Evolutionary conservation across 2,888 invertebrate genomes (phyloP).

Genomic region (Heliconius ethilla): DNA sequence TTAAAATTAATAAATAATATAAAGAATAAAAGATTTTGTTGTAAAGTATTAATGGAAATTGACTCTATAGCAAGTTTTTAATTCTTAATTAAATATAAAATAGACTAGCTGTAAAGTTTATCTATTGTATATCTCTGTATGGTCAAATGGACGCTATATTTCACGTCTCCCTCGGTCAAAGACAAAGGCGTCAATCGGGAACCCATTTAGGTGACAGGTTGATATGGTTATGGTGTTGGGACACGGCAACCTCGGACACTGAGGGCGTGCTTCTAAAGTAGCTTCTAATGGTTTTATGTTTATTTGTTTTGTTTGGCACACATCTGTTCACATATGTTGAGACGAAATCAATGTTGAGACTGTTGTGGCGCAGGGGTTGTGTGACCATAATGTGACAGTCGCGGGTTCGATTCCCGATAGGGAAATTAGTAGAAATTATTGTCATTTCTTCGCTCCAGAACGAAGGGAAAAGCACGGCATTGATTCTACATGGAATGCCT

Average conservation of each 20-base stretch:
- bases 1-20: too few species aligned
- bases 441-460: too few species aligned
- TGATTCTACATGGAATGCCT: too few species aligned
- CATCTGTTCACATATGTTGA: slow-evolving; percentile 12
- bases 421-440: too few species aligned
- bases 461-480: too few species aligned
- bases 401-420: too few species aligned
- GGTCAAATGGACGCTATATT: slow-evolving; percentile 40
- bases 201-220: slow-evolving; percentile 60
- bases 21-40: background rate
- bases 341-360: background rate
- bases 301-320: slow-evolving; percentile 3
- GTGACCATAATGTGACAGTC: too few species aligned
- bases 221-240: slow-evolving; percentile 46
- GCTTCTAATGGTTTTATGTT: slow-evolving; percentile 23
- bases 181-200: slow-evolving; percentile 62
- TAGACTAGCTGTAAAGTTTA: background rate
- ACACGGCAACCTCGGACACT: slow-evolving; percentile 49
- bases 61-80: background rate
- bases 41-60: too few species aligned
- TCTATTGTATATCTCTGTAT: slow-evolving; percentile 27
- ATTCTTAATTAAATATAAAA: slow-evolving; percentile 4
- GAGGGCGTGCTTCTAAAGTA: slow-evolving; percentile 39
- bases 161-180: slow-evolving; percentile 45
- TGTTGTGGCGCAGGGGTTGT: too few species aligned